Evolutionary conservation across 2,888 invertebrate species (phyloP), one percentile per base, ranked within the genome.

Genomic region (Cantharis nigra): DNA sequence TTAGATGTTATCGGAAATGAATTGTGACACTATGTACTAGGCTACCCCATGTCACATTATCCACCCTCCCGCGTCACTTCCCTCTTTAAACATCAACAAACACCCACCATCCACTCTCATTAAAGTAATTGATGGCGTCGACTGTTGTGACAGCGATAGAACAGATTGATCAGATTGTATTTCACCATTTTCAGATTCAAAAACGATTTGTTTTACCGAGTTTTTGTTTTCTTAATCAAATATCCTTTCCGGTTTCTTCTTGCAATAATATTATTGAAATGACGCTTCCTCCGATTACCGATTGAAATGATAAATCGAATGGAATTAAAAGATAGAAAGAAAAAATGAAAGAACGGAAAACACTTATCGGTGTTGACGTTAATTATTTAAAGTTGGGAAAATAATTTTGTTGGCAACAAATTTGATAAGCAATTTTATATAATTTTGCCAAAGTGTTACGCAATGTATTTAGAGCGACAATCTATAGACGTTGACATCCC

Each of bases 161-260:
- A 84, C 83, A 83, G 86, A 88, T 88, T 88, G 88, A 88, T 88
- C 87, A 84, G 87, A 88, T 88, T 87, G 86, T 83, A 84, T 88
- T 88, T 88, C 88, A 85, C 81, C 77, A 81, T 83, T 83, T 83
- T 82, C 73, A 80, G 82, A 84, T 82, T 80, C 71, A 64, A 80
- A 49, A 81, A 80, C 82, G 83, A 84, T 85, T 85, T 82, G 81
- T 84, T 83, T 82, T 84, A 80, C 78, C 82, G 80, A 79, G 69
- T 33, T 81, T 83, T 83, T 81, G 80, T 80, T 80, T 75, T 75
- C 70, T 74, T 75, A 80, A 71, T 69, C 33, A 33, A 67, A 67
- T 77, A 78, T 75, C 79, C 76, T 75, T 81, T 81, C 81, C 80
- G 79, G 78, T 67, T 76, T 63, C 63, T 28, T 67, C 74, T 74